These are phyloP conservation scores for Henicopernis longicauda DNA, from an alignment of 2,113 vertebrate species.

Conservation along the genomic window DNA sequence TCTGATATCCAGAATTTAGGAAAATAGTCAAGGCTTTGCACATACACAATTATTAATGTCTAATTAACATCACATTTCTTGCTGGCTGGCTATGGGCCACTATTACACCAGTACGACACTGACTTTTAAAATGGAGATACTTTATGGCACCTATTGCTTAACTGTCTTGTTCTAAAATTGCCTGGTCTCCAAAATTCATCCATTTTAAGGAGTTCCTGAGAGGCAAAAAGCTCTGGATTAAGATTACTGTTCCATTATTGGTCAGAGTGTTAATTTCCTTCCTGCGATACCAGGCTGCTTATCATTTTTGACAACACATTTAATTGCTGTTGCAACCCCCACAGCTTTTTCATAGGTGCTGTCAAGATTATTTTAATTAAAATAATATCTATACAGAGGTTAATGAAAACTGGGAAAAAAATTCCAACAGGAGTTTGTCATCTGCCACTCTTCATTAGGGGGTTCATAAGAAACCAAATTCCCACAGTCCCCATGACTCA, in stretches of 20 bases:
- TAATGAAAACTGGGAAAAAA: conserved; percentile 28
- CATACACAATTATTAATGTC: neutral
- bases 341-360: conserved; percentile 18
- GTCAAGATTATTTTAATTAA: conserved; percentile 50
- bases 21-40: neutral
- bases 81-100: neutral
- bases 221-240: conserved; percentile 15
- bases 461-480: neutral
- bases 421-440: neutral
- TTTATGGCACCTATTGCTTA: conserved; percentile 30
- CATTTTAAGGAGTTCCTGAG: neutral
- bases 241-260: conserved; percentile 39
- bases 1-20: neutral
- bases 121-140: neutral
- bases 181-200: conserved; percentile 17
- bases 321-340: conserved; percentile 34
- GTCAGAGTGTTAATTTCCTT: conserved; percentile 31
- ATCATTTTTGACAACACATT: conserved; percentile 48
- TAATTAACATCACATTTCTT: neutral
- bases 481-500: neutral
- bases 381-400: conserved; percentile 14
- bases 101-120: neutral
- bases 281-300: conserved; percentile 10
- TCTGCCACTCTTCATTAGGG: neutral
- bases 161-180: neutral